Base-by-base conservation (phyloP, 2,113 vertebrate genomes). In the Cynoglossus semilaevis region DNA sequence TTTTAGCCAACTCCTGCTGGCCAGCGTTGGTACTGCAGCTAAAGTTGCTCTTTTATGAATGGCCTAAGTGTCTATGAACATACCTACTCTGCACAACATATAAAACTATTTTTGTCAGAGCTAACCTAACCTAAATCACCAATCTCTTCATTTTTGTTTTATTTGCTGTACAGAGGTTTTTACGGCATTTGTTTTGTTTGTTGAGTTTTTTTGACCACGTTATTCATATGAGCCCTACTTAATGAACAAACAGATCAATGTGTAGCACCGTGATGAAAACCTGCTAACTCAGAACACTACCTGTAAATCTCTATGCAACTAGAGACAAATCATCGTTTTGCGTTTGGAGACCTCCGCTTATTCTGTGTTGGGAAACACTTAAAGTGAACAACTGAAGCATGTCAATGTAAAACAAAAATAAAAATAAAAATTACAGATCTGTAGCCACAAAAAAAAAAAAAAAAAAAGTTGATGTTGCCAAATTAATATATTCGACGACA, bases 321-420 rank as follows among this genome's bases (percentile, higher is more conserved):
- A 43, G 70, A 70, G 62, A 53, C 52, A 59, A 67, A 41, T 69
- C n/a, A 43, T 19, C 70, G 67, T 73, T 66, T 71, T 81, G 61
- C 77, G 55, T 29, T 29, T 29, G 41, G 18, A 48, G 15, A 48
- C 17, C 2, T 9, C 8, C 40, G 16, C 53, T 38, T 16, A 47
- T 59, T 61, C 18, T 67, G 43, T 69, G 10, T 22, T 12, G 10
- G 37, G 45, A 57, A 58, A 59, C 42, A 67, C 22, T 51, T 38
- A 43, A n/a, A 70, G 50, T 8, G 15, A 71, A 66, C 38, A 41
- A 56, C 15, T 46, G 13, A 74, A 65, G 59, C 76, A 73, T 72
- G 60, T 60, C 12, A 45, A 38, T 56, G 74, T 63, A 47, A 6
- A 29, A 29, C 2, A 29, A 29, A 29, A 71, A 46, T 63, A 47